Evolutionary conservation across 2,888 invertebrate genomes (phyloP).

Genomic region (Ormyrus rosae): DNA sequence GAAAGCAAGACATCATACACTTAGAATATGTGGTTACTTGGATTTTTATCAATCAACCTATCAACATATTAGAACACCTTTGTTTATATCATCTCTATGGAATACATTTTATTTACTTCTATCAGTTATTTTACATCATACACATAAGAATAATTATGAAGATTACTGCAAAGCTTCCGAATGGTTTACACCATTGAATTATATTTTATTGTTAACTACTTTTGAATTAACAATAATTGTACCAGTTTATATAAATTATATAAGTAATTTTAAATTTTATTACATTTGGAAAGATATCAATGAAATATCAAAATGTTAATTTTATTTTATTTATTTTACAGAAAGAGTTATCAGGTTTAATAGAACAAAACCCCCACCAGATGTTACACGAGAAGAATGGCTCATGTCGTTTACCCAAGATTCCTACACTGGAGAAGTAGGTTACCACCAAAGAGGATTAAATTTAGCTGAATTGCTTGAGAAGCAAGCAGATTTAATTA

Average conservation of each 20-base stretch:
- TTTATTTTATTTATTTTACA: conserved; percentile 66
- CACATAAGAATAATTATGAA: conserved; percentile 71
- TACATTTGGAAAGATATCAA: too few species aligned
- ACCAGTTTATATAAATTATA: conserved; percentile 78
- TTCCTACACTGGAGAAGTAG: conserved; percentile 77
- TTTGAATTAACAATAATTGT: conserved; percentile 76
- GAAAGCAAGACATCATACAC: conserved; percentile 79
- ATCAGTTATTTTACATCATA: conserved; percentile 71
- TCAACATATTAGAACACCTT: conserved; percentile 79
- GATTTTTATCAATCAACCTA: conserved; percentile 82
- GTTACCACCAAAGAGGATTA: conserved; percentile 71
- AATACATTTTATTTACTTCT: conserved; percentile 70
- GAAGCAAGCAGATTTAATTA: conserved; percentile 84
- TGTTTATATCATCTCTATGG: conserved; percentile 81
- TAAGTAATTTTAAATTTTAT: conserved; percentile 74
- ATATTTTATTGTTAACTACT: conserved; percentile 76
- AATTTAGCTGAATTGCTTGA: conserved; percentile 79
- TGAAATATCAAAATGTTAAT: neutral
- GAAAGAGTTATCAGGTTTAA: conserved; percentile 81
- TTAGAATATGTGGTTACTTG: conserved; percentile 82
- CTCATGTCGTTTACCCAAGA: conserved; percentile 77
- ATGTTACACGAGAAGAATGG: conserved; percentile 82
- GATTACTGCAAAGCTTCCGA: conserved; percentile 77
- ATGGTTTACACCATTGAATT: conserved; percentile 73
- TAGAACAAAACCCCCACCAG: conserved; percentile 79